Base-by-base conservation (phyloP, 2,888 invertebrate genomes). In the Caenorhabditis parvicauda region DNA sequence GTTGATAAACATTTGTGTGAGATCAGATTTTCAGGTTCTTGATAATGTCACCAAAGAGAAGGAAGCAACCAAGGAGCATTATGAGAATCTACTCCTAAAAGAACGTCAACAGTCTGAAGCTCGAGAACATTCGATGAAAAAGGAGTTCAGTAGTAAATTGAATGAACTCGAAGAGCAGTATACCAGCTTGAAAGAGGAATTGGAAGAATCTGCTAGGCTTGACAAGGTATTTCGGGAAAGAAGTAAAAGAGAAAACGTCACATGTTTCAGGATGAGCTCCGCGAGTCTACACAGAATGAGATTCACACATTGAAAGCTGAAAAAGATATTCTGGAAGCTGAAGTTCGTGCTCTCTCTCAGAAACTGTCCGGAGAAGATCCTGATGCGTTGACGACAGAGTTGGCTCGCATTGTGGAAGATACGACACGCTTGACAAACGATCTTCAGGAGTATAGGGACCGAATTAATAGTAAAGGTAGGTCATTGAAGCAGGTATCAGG, bases 31-130 rank as follows among this genome's bases (percentile, higher is more conserved):
- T 54, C 35, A 76, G 76, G 70, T 81, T 17, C 54, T 81, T 14
- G 76, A 81, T 42, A 78, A 74, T 17, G 72, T 81, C 19, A 79
- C 77, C 6, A 75, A 75, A 47, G 81, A 81, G 50, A 81, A 80
- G 38, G 79, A 81, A 35, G 64, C 61, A 9, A 70, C 75, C 1
- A 76, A 74, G 44, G 80, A 81, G 45, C 72, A 77, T 39, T 81
- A 74, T 46, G 80, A 81, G 47, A 59, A 70, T 37, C 56, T 77
- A 21, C 58, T 81, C 29, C 67, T 70, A 7, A 64, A 69, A 47
- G 77, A 77, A 55, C 46, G 60, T 6, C 70, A 70, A 37, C 67
- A 67, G 44, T 77, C 79, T 3, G 81, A 81, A 44, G 70, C 75
- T 17, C 65, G 81, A 4, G 79, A 81, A 42, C 71, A 72, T 49